These are phyloP conservation scores for human DNA, from an alignment of 2,113 vertebrate genomes.

Conservation along the genomic window DNA sequence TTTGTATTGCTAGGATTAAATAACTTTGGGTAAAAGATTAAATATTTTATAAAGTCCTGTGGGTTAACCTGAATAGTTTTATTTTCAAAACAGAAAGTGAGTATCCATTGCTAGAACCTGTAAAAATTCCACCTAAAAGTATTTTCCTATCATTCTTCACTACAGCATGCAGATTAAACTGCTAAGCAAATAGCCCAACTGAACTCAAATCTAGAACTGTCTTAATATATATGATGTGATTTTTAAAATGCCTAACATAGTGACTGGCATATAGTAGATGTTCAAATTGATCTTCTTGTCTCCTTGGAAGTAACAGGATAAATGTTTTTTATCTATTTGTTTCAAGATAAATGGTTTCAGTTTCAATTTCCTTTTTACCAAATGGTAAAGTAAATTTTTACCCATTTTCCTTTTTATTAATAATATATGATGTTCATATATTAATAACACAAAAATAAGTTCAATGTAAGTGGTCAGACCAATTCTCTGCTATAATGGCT, in stretches of 20 bases:
- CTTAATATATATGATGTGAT: not conserved
- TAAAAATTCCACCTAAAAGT: not conserved
- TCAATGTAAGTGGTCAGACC: not conserved
- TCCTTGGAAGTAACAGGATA: not conserved
- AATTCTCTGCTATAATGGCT: not conserved
- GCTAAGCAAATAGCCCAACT: not conserved
- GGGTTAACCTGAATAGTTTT: not conserved
- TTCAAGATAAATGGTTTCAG: not conserved
- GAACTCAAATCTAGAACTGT: not conserved
- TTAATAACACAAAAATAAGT: not conserved
- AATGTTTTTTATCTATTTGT: no score
- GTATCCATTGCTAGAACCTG: not conserved
- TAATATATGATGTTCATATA: not conserved
- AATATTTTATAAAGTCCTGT: not conserved
- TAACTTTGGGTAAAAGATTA: not conserved
- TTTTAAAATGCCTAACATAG: not conserved
- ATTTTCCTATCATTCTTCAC: not conserved
- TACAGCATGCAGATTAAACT: not conserved
- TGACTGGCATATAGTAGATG: not conserved
- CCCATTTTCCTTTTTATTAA: no score
- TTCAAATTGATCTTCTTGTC: not conserved
- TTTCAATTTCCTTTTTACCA: not conserved
- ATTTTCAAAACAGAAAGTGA: not conserved
- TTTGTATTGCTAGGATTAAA: not conserved
- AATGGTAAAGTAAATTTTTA: no score